Evolutionary conservation across 1,140 invertebrate genomes (phyloP), one percentile per base, ranked within the genome.

Genomic region (Delia radicum): DNA sequence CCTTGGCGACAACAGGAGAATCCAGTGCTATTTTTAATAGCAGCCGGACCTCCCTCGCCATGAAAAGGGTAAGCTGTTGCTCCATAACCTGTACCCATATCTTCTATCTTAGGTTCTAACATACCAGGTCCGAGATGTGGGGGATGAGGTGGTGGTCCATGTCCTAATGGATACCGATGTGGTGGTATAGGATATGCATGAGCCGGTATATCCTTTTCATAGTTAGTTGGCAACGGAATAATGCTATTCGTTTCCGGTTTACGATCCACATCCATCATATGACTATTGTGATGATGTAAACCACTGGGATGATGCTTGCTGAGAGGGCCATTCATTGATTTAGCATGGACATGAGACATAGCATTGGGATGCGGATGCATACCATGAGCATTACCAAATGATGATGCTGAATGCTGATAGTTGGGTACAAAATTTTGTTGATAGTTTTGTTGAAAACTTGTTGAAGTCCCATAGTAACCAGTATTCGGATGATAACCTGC

Each of bases 1-100:
- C 91, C 92, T 81, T 91, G 89, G 48, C 92, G 88, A 84, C 92
- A 93, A 78, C 92, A 93, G 78, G 91, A 92, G 24, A 92, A 91
- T 1, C 91, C 92, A 74, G 79, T 81, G 61, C 81, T 85, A 8
- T 79, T 71, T 74, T 88, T 90, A 13, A 92, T 87, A 65, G 87
- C 86, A 3, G 87, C 89, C 21, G 92, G 91, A 3, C 91, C 91
- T 7, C 91, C 91, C 42, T 93, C 92, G 2, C 92, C 92, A 42
- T 89, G 85, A 81, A 90, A 94, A 48, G 90, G 80, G 80, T 91
- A 91, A 0, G 87, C 87, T 7, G 61, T 71, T 74, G 77, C 77
- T 1, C 80, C 78, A 0, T 80, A 78, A 46, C 81, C 76, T 77
- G 80, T 82, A 26, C 80, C 79, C 78, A 84, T 82, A n/a, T 85